Evolutionary conservation across 2,888 invertebrate species (phyloP).

Genomic region (Malthinus seriepunctatus): DNA sequence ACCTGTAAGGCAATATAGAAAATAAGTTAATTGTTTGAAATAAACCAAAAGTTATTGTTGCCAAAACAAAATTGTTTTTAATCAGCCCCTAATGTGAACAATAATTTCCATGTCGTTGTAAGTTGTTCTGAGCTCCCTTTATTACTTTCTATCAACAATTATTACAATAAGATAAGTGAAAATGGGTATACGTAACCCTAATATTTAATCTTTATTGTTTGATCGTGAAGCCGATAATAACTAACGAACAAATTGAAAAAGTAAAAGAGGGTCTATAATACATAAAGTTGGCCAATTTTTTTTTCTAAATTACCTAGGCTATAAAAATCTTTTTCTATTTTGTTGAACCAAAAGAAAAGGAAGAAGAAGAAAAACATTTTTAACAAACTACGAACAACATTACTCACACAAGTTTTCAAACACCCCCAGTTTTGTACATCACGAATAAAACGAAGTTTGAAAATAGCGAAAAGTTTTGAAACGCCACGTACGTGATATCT

Average conservation of each 20-base stretch:
- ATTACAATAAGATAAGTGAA: no score
- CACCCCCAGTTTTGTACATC: slow-evolving; percentile 29
- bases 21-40: no score
- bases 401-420: slow-evolving; percentile 30
- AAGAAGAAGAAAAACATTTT: slow-evolving; percentile 15
- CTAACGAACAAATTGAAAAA: not conserved
- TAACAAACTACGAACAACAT: slow-evolving; percentile 29
- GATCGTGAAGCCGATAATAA: no score
- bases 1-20: no score
- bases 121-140: no score
- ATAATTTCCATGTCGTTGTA: no score
- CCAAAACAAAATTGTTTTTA: no score
- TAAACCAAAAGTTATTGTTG: no score
- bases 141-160: no score
- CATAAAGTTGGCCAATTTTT: not conserved
- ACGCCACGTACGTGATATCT: slow-evolving; percentile 43
- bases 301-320: not conserved
- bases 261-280: not conserved
- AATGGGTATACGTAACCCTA: no score
- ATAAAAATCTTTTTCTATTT: not conserved
- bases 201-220: no score
- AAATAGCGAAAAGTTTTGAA: slow-evolving; percentile 40
- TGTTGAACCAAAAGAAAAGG: not conserved
- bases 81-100: no score
- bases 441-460: slow-evolving; percentile 38